phyloP scores from a whole-genome alignment of 2,888 invertebrate species.

The Hesperia comma region DNA sequence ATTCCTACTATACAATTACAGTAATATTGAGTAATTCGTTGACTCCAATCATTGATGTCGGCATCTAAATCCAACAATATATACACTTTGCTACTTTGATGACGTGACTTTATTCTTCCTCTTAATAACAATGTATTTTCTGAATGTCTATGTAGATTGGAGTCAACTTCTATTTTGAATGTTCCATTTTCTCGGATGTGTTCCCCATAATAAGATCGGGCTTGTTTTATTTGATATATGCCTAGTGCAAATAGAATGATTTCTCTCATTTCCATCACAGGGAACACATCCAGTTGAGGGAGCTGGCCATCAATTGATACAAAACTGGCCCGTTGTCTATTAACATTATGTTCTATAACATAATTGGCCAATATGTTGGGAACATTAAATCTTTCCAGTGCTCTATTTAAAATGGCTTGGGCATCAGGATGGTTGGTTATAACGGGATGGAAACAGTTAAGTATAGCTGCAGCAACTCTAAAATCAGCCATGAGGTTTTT shows the following conservation, averaged over 20 bases:
- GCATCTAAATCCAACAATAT: too few species aligned
- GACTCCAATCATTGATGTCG: too few species aligned
- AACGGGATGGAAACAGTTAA: conserved; percentile 36
- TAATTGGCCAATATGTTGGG: conserved; percentile 18
- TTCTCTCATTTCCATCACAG: conserved; percentile 25
- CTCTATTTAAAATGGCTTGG: conserved; percentile 17
- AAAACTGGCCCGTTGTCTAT: conserved; percentile 26
- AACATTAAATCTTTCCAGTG: conserved; percentile 12
- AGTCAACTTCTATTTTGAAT: conserved; percentile 1
- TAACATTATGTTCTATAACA: conserved; percentile 24
- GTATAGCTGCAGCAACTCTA: conserved; percentile 34
- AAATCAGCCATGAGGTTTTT: conserved; percentile 35
- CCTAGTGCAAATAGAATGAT: conserved; percentile 22
- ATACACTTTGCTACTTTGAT: neutral
- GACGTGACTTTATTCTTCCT: conserved; percentile 5
- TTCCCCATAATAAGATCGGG: conserved; percentile 29
- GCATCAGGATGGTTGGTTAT: conserved; percentile 33
- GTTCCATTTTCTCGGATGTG: conserved; percentile 2
- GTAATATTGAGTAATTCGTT: conserved; percentile 1
- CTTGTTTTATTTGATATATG: conserved; percentile 25
- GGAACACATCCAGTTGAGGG: conserved; percentile 31
- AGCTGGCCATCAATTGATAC: conserved; percentile 17
- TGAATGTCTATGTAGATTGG: neutral
- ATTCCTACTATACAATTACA: conserved; percentile 14
- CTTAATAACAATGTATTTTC: neutral